Evolutionary conservation across 1,140 invertebrate genomes (phyloP).

Genomic region (Ostrea denselamellosa): DNA sequence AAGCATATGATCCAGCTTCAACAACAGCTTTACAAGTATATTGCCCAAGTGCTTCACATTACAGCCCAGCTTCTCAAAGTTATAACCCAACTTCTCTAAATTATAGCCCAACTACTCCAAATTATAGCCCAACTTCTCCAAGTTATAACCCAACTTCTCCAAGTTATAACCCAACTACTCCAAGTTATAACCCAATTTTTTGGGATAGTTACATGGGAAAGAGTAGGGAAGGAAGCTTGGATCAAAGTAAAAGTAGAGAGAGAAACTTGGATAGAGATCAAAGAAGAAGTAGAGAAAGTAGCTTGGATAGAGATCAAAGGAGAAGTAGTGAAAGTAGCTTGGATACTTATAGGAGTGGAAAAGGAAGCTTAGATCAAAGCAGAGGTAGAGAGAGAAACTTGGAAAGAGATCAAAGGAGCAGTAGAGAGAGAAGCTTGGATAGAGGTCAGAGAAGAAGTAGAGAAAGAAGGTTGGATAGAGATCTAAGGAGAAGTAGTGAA

Average conservation of each 20-base stretch:
- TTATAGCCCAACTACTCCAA: slow-evolving; percentile 39
- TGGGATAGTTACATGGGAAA: neutral
- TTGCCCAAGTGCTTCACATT: neutral
- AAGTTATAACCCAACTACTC: neutral
- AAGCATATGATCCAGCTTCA: neutral
- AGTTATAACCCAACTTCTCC: slow-evolving; percentile 5
- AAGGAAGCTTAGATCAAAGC: too few relatives aligned
- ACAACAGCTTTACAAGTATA: neutral
- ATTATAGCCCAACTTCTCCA: neutral
- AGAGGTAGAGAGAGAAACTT: too few relatives aligned
- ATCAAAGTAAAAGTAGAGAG: neutral
- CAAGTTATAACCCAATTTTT: too few relatives aligned
- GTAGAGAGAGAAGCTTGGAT: too few relatives aligned
- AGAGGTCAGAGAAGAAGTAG: too few relatives aligned
- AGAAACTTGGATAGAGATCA: neutral
- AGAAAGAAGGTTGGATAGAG: too few relatives aligned
- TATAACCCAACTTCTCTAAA: neutral
- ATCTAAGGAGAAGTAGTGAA: too few relatives aligned
- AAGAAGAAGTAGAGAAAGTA: neutral
- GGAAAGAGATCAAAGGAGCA: too few relatives aligned
- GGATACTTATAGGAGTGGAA: neutral
- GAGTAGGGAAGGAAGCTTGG: neutral
- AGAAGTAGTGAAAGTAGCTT: neutral
- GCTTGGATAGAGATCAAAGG: neutral
- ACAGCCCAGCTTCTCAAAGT: slow-evolving; percentile 12